phyloP scores from a whole-genome alignment of 2,113 vertebrate genomes.

The Oxygymnocypris stewartii region DNA sequence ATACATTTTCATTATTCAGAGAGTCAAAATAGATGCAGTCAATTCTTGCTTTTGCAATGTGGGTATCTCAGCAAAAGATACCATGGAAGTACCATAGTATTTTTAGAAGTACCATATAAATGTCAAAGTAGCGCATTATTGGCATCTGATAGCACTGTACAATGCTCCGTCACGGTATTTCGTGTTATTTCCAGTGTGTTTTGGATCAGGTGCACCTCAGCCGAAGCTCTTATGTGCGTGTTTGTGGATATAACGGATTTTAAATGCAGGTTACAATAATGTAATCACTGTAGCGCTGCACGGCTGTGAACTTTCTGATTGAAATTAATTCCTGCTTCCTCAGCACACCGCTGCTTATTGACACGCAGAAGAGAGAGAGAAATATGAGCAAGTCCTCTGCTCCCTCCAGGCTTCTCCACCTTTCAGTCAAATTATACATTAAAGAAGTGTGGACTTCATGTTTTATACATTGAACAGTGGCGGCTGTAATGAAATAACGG shows the following conservation, averaged over 20 bases:
- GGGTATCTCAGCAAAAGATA: not conserved
- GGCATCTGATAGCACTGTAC: not conserved
- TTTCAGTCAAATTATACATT: constrained; percentile 66
- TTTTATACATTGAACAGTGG: constrained; percentile 73
- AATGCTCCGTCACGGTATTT: not conserved
- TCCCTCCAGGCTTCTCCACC: constrained; percentile 59
- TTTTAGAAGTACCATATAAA: not conserved
- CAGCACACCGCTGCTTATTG: constrained; percentile 69
- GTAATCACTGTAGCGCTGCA: constrained; percentile 59
- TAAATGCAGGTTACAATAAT: constrained; percentile 64
- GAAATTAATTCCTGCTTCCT: constrained; percentile 77
- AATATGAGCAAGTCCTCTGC: constrained; percentile 53
- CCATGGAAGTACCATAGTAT: not conserved
- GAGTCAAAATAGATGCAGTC: not conserved
- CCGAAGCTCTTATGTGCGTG: constrained; percentile 23
- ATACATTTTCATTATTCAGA: not conserved
- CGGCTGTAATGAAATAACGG: constrained; percentile 72
- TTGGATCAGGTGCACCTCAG: constrained; percentile 34
- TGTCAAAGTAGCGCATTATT: not conserved
- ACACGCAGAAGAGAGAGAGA: constrained; percentile 15
- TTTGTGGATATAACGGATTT: constrained; percentile 27
- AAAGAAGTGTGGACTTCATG: constrained; percentile 72
- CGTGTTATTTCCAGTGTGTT: not conserved
- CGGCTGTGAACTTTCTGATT: constrained; percentile 68
- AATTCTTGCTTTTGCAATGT: not conserved